These are phyloP conservation scores for Ashinkailepas kermadecensis DNA, from an alignment of 2,888 invertebrate genomes.

Conservation along the genomic window DNA sequence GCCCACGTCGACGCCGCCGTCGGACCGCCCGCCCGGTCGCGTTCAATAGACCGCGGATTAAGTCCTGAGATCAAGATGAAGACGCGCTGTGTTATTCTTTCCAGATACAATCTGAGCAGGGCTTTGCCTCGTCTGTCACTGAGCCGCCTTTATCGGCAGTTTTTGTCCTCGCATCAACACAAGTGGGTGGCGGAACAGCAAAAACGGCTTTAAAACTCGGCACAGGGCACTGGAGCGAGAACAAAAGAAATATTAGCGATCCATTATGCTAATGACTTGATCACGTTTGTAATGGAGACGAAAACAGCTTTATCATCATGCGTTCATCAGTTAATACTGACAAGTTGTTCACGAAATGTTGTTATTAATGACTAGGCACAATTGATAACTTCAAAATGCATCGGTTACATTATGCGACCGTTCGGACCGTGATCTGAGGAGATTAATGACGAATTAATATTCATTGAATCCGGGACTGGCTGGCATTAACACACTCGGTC, in stretches of 20 bases:
- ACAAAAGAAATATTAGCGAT: constrained; percentile 5
- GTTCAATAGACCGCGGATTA: not conserved
- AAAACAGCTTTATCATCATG: constrained; percentile 5
- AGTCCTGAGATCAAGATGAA: constrained; percentile 11
- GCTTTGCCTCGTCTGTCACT: not conserved
- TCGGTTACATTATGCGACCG: not conserved
- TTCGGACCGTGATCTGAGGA: not conserved
- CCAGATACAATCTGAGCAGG: not conserved
- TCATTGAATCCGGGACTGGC: not conserved
- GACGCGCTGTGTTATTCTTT: constrained; percentile 6
- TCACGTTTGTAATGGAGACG: constrained; percentile 13
- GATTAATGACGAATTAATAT: constrained; percentile 13
- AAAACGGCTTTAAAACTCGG: not conserved
- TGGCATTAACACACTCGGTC: not conserved
- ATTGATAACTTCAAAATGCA: constrained; percentile 21
- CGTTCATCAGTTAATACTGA: constrained; percentile 15
- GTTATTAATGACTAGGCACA: constrained; percentile 5
- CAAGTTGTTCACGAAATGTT: constrained; percentile 11
- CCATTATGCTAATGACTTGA: constrained; percentile 9
- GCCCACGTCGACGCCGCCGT: not conserved
- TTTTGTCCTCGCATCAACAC: not conserved
- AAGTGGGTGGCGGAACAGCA: not conserved
- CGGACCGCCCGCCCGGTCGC: not conserved
- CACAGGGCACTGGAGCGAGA: not conserved
- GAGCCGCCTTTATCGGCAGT: not conserved